Evolutionary conservation across 1,140 invertebrate species (phyloP).

Genomic region (Trypoxylus dichotomus): DNA sequence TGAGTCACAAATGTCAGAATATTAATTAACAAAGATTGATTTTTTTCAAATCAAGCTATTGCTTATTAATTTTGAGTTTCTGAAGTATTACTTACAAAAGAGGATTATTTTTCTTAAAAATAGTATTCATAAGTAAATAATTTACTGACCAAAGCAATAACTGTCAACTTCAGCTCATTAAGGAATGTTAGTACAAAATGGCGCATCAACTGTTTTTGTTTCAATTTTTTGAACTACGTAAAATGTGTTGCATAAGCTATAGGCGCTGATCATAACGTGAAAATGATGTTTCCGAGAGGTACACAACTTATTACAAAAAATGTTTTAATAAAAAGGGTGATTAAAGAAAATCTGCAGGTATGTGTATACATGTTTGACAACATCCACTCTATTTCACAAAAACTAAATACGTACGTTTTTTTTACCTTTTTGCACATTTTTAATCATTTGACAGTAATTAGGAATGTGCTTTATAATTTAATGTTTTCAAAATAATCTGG

Average conservation of each 20-base stretch:
- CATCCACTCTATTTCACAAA: neutral
- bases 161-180: neutral
- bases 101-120: neutral
- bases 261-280: neutral
- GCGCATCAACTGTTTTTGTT: slow-evolving; percentile 26
- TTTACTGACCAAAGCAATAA: neutral
- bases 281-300: neutral
- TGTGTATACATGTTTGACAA: neutral
- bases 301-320: neutral
- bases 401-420: neutral
- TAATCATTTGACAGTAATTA: too few species aligned
- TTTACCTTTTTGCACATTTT: neutral
- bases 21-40: neutral
- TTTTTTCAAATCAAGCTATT: neutral
- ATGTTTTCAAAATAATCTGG: too few species aligned
- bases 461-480: too few species aligned
- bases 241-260: neutral
- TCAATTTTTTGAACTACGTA: neutral
- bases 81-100: neutral
- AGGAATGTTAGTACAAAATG: slow-evolving; percentile 1
- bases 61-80: neutral
- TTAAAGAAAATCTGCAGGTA: slow-evolving; percentile 1
- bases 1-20: slow-evolving; percentile 17
- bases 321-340: neutral
- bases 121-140: neutral